Conservation (phyloP, 2,888 invertebrate genomes). For the Molorchus minor region DNA sequence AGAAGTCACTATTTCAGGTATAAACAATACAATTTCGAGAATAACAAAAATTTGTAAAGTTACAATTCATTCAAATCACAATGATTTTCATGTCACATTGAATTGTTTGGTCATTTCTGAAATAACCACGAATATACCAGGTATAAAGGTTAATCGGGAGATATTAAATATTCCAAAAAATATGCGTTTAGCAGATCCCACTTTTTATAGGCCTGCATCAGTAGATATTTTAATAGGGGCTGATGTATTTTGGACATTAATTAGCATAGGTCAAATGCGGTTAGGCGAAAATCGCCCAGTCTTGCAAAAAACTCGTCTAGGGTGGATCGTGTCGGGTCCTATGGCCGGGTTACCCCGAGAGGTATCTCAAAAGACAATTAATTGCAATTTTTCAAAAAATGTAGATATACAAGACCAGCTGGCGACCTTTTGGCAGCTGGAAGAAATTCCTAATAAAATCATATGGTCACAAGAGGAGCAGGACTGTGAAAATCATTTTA, state of each 20-base stretch:
- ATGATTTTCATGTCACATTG: neutral
- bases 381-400: neutral
- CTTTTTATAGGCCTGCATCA: neutral
- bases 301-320: constrained; percentile 7
- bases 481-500: constrained; percentile 37
- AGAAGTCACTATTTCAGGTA: neutral
- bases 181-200: constrained; percentile 16
- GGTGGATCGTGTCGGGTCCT: neutral
- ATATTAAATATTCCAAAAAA: constrained; percentile 13
- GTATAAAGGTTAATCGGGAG: neutral
- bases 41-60: neutral
- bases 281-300: constrained; percentile 19
- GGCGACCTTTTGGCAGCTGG: neutral
- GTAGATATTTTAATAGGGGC: constrained; percentile 18
- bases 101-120: constrained; percentile 12
- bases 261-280: constrained; percentile 3
- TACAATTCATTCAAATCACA: neutral
- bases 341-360: neutral
- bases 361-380: neutral
- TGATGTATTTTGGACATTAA: constrained; percentile 11
- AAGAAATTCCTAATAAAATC: neutral
- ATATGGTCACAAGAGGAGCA: constrained; percentile 24
- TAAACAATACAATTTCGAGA: neutral
- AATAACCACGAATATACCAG: constrained; percentile 13
- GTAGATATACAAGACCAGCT: neutral